phyloP scores from a whole-genome alignment of 2,888 invertebrate species.

The Ophioninae sp. region DNA sequence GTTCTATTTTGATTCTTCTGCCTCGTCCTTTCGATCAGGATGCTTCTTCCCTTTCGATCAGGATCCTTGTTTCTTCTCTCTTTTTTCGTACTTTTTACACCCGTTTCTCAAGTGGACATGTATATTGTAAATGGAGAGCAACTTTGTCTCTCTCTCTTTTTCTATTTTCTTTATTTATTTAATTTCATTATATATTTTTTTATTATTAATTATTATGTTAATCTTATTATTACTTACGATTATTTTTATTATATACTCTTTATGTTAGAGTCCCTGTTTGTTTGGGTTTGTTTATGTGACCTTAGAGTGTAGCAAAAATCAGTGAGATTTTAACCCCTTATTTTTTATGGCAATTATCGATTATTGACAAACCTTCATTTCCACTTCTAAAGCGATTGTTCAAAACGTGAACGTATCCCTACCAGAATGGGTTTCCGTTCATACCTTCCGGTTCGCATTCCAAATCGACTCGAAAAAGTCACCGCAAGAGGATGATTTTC shows the following conservation, averaged over 20 bases:
- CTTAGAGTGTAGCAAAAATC: not conserved
- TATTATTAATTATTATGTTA: too few species aligned
- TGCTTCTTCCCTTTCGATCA: not conserved
- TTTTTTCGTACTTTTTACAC: not conserved
- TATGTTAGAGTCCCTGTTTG: too few species aligned
- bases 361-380: not conserved
- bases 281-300: too few species aligned
- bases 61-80: slow-evolving; percentile 1
- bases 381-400: not conserved
- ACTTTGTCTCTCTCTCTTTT: not conserved
- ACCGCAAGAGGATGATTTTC: not conserved
- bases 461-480: not conserved
- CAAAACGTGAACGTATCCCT: not conserved
- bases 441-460: not conserved
- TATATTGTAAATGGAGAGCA: slow-evolving; percentile 41
- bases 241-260: too few species aligned
- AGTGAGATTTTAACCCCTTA: not conserved
- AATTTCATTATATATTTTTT: too few species aligned
- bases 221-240: too few species aligned
- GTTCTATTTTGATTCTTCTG: slow-evolving; percentile 6
- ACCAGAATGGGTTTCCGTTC: not conserved
- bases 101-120: slow-evolving; percentile 17
- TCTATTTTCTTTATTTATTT: not conserved
- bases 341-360: not conserved
- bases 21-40: slow-evolving; percentile 12